Evolutionary conservation across 2,888 invertebrate species (phyloP), one percentile per base, ranked within the genome.

Genomic region (Scelioninae gen. 2): DNA sequence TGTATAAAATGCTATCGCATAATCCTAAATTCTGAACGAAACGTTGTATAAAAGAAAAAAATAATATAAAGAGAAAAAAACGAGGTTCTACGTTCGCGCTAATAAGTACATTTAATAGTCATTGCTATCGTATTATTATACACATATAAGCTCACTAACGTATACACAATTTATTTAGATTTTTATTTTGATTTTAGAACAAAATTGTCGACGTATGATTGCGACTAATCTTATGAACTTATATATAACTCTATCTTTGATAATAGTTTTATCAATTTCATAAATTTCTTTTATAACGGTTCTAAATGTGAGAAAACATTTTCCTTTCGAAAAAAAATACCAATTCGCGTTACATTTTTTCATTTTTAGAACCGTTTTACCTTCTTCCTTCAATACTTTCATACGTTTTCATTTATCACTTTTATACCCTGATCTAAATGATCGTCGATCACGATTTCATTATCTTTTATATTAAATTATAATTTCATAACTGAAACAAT

Each of bases 61-160:
- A 33, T 7, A 13, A 19, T 9, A 2, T 22, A 52, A 22, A 37
- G 37, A 28, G 28, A 28, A 41, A 39, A 13, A 41, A 18, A 41
- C 7, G 18, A 13, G 39, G 11, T 41, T 11, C 46, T 67, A 39
- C 60, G 15, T 63, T 50, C 58, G 63, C 58, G 28, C 46, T 73
- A 68, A 33, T 73, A 73, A 73, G 68, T 73, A 73, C 73, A 68
- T 73, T 50, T 58, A 69, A 67, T 70, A 60, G 28, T 74, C 64
- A 73, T 60, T 53, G 25, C 68, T 73, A 69, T 73, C 41, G 9
- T 60, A 60, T 43, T 65, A 77, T 76, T 80, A 78, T 78, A 81
- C 80, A 80, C 68, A 72, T 77, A 80, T 76, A 80, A 81, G 80
- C 78, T 80, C 79, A 77, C 77, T 78, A 71, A 72, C 65, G 68